Evolutionary conservation across 2,113 vertebrate genomes (phyloP).

Genomic region (Polyodon spathula): DNA sequence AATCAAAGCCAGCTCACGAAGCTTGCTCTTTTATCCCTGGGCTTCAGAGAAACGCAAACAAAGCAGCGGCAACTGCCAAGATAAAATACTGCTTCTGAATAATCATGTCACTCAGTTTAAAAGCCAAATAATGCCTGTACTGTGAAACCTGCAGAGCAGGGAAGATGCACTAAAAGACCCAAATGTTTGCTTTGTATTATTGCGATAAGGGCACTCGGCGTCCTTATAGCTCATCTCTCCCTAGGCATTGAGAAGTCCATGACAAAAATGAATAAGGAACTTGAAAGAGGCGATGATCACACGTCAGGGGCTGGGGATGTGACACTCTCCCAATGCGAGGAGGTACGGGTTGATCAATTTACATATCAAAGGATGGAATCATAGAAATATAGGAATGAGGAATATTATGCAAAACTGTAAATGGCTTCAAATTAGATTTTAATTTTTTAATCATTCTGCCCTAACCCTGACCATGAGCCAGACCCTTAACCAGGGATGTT

Average conservation of each 20-base stretch:
- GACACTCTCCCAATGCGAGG: neutral
- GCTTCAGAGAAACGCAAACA: slow-evolving; percentile 88
- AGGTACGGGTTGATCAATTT: neutral
- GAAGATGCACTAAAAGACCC: slow-evolving; percentile 38
- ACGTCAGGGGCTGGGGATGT: neutral
- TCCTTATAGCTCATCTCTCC: slow-evolving; percentile 23
- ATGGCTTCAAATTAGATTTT: too few species aligned
- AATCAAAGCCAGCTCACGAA: slow-evolving; percentile 79
- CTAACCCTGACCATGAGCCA: too few species aligned
- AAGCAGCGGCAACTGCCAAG: slow-evolving; percentile 56
- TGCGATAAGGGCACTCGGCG: slow-evolving; percentile 34
- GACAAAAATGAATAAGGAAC: slow-evolving; percentile 8
- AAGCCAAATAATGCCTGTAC: slow-evolving; percentile 39
- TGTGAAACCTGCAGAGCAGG: slow-evolving; percentile 21
- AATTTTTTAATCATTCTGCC: too few species aligned
- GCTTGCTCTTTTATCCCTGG: slow-evolving; percentile 75
- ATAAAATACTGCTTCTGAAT: slow-evolving; percentile 54
- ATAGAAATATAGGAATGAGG: too few species aligned
- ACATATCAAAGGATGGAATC: too few species aligned
- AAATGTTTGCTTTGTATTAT: slow-evolving; percentile 50
- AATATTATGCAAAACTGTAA: too few species aligned
- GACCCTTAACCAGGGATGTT: too few species aligned
- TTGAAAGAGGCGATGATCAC: neutral
- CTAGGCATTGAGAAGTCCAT: slow-evolving; percentile 20
- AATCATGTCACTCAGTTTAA: slow-evolving; percentile 45